These are phyloP conservation scores for Steinernema feltiae DNA, from an alignment of 1,140 invertebrate genomes.

Conservation along the genomic window DNA sequence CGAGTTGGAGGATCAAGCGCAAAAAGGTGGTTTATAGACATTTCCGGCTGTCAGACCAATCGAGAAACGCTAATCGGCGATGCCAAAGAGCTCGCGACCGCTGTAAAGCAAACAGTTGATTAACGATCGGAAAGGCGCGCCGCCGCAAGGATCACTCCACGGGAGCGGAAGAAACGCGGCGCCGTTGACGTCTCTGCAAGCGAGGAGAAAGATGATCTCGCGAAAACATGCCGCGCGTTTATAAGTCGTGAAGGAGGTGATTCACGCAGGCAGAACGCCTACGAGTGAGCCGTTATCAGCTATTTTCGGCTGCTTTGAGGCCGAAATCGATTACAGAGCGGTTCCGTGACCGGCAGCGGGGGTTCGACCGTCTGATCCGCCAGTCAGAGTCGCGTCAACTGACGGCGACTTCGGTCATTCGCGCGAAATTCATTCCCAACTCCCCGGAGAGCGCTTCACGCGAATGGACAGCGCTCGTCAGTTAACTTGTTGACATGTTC, in stretches of 20 bases:
- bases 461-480: not conserved
- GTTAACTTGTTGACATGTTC: slow-evolving; percentile 12
- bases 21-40: too few relatives aligned
- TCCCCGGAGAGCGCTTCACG: not conserved
- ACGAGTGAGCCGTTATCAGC: too few relatives aligned
- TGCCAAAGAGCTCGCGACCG: not conserved
- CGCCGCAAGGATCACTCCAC: not conserved
- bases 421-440: not conserved
- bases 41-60: too few relatives aligned
- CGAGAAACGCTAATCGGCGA: not conserved
- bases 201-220: not conserved
- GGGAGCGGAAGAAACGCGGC: not conserved
- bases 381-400: too few relatives aligned
- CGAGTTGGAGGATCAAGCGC: too few relatives aligned
- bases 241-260: too few relatives aligned
- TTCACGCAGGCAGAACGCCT: too few relatives aligned
- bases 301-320: too few relatives aligned
- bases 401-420: not conserved
- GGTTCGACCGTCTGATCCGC: too few relatives aligned
- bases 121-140: not conserved
- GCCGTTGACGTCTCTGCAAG: not conserved
- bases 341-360: too few relatives aligned
- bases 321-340: too few relatives aligned
- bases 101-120: slow-evolving; percentile 10
- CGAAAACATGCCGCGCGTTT: too few relatives aligned